A percentile compares a stretch with the other conserved stretches of the same genome.
Conservation (phyloP, 2,113 vertebrate genomes). For the Isurus oxyrinchus region DNA sequence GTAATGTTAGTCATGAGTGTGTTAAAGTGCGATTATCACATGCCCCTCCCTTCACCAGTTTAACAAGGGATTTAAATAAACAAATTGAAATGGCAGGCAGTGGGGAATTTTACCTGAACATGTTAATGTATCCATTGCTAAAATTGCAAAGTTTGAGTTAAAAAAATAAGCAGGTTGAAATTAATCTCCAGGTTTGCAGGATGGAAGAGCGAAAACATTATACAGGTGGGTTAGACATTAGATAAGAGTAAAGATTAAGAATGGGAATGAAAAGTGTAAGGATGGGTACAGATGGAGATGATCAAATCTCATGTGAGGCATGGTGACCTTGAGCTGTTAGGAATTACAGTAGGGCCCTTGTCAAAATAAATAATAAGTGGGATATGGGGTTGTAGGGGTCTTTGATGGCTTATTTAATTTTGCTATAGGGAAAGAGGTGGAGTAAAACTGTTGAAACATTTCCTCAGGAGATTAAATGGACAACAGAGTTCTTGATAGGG, state of each 20-base stretch:
- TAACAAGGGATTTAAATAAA: conserved; percentile 17
- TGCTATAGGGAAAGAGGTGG: not conserved
- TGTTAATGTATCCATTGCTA: not conserved
- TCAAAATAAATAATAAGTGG: not conserved
- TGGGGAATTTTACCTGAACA: not conserved
- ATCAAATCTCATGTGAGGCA: not conserved
- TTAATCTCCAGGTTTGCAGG: not conserved
- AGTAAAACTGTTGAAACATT: not conserved
- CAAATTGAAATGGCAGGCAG: not conserved
- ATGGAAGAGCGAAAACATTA: not conserved
- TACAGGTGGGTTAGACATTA: not conserved
- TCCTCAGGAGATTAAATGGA: not conserved
- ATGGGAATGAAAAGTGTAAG: not conserved
- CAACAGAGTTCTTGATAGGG: not conserved
- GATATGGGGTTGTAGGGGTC: not conserved
- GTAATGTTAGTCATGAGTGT: not conserved
- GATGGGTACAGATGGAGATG: not conserved
- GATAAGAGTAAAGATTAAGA: not conserved
- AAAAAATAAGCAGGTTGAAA: not conserved
- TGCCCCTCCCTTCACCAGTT: not conserved
- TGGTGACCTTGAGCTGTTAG: not conserved
- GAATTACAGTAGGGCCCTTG: not conserved
- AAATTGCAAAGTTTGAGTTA: not conserved
- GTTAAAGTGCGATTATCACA: conserved; percentile 1
- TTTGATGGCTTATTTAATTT: not conserved